Base-by-base conservation (phyloP, 2,888 invertebrate genomes). In the Miltochrista miniata region DNA sequence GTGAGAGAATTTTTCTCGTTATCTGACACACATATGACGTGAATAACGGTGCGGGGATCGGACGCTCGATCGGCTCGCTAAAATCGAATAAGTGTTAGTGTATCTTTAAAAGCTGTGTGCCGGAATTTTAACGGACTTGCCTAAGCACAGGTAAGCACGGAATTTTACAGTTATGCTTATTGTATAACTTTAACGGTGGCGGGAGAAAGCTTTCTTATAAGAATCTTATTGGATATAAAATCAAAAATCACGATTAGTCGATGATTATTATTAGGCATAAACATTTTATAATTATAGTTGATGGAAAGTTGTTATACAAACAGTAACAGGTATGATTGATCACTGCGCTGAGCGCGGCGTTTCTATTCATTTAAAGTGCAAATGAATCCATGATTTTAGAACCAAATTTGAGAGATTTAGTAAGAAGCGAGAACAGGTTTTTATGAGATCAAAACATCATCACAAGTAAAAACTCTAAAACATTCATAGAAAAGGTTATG, bases 51-150 rank as follows among this genome's bases (percentile, higher is more conserved):
- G 87, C 80, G 72, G 76, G 78, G 81, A 79, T 84, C 85, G 76
- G 83, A 85, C 86, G 76, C 79, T 79, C 83, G 81, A 86, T 88
- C 85, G 85, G 83, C 82, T 87, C 79, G 87, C 85, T 87, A 87
- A 90, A 84, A 87, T 85, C 87, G 74, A 85, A 68, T 69, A 69
- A 89, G 89, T 90, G 89, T 83, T 85, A 84, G 90, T 90, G 90
- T 84, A 74, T 83, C 72, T 10, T 85, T 79, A 81, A 78, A 80
- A 83, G 76, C 81, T 76, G 83, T 88, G 87, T 84, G 80, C 83
- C 81, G 85, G 89, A 89, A 87, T 89, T 85, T 91, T 86, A 87
- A 88, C 90, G 90, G 90, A 90, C 82, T 90, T 87, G 85, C 81
- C 85, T 83, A 81, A 86, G 82, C 77, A 76, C 70, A 90, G 90